Percentiles rank a stretch among this genome's conserved stretches.
These are phyloP conservation scores for Menidia menidia DNA, from an alignment of 2,797 vertebrate genomes.

Conservation along the genomic window DNA sequence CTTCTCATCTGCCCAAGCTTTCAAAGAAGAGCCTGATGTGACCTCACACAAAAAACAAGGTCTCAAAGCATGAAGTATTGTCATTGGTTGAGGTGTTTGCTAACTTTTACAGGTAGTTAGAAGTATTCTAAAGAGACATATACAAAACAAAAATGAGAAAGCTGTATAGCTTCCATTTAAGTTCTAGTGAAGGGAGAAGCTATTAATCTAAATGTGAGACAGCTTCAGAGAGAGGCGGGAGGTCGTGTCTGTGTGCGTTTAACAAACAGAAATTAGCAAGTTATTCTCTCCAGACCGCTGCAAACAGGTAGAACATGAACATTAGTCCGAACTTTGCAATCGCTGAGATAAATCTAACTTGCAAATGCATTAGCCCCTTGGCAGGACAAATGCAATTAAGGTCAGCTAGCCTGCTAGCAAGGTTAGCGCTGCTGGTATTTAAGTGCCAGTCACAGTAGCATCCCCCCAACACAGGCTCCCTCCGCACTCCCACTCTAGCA, in stretches of 20 bases:
- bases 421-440: slow-evolving; percentile 45
- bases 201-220: slow-evolving; percentile 6
- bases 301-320: slow-evolving; percentile 16
- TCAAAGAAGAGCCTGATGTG: not conserved
- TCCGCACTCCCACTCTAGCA: slow-evolving; percentile 55
- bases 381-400: slow-evolving; percentile 62
- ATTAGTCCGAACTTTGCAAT: slow-evolving; percentile 26
- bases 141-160: not conserved
- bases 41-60: slow-evolving; percentile 17
- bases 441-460: slow-evolving; percentile 40
- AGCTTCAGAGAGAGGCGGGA: not conserved
- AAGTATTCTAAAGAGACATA: slow-evolving; percentile 30
- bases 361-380: slow-evolving; percentile 41
- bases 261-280: slow-evolving; percentile 2
- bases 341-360: slow-evolving; percentile 33
- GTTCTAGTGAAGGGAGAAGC: slow-evolving; percentile 22
- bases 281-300: not conserved
- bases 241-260: slow-evolving; percentile 3
- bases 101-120: slow-evolving; percentile 40
- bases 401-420: slow-evolving; percentile 52
- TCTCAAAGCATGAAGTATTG: not conserved
- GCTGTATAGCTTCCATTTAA: slow-evolving; percentile 30
- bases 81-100: slow-evolving; percentile 35
- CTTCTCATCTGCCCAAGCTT: slow-evolving; percentile 19
- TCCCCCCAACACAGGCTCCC: slow-evolving; percentile 52